Evolutionary conservation across 2,888 invertebrate genomes (phyloP).

Genomic region (Cordylochernes scorpioides): DNA sequence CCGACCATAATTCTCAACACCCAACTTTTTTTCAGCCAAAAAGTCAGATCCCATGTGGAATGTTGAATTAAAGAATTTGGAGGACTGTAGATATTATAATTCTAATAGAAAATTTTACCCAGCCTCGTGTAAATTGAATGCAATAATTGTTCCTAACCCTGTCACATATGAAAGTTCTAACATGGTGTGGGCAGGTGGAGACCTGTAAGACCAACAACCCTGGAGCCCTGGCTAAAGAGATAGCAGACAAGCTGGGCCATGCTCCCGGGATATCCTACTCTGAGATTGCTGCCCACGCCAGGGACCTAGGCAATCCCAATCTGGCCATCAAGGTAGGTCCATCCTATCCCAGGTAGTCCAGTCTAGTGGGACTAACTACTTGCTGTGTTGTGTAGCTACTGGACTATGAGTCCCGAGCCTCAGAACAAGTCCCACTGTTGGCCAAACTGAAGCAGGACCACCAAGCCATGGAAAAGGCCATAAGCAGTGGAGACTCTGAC

Average conservation of each 20-base stretch:
- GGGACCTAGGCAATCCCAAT: constrained; percentile 57
- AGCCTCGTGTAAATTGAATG: no score
- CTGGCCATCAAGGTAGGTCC: constrained; percentile 56
- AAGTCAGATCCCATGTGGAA: no score
- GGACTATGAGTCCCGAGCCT: constrained; percentile 62
- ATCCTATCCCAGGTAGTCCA: constrained; percentile 2
- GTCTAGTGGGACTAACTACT: background rate
- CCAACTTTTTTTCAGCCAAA: no score
- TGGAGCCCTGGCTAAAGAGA: constrained; percentile 49
- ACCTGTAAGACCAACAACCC: no score
- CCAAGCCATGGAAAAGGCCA: constrained; percentile 60
- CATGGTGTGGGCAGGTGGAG: no score
- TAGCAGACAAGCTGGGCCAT: constrained; percentile 59
- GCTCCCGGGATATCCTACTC: constrained; percentile 70
- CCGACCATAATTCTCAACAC: no score
- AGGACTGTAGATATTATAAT: no score
- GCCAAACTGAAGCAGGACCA: constrained; percentile 51
- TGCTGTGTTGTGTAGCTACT: constrained; percentile 32
- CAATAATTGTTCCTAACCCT: no score
- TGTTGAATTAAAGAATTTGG: no score
- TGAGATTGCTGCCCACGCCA: constrained; percentile 71
- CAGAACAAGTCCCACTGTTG: constrained; percentile 45
- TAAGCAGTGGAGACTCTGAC: constrained; percentile 83
- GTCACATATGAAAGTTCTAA: no score
- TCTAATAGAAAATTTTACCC: no score